phyloP scores from a whole-genome alignment of 2,797 vertebrate genomes.

The Myiotriccus ornatus region DNA sequence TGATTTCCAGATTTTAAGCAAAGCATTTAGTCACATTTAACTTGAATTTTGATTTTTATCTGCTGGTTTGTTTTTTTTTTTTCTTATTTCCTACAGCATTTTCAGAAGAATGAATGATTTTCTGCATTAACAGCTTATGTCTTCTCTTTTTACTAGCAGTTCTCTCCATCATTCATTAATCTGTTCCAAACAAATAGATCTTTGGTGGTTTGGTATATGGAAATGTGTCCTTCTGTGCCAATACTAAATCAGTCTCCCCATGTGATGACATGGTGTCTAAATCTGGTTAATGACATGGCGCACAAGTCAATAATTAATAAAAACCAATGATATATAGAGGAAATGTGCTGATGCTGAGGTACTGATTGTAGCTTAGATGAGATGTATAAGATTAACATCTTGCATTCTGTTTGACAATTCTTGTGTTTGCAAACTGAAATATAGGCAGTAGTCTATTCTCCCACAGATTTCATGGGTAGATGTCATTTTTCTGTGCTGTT shows the following conservation, averaged over 20 bases:
- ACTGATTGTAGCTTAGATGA: neutral
- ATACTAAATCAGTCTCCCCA: neutral
- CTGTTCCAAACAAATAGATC: neutral
- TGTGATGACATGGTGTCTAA: neutral
- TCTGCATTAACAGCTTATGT: neutral
- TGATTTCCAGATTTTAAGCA: neutral
- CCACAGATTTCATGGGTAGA: neutral
- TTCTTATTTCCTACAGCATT: neutral
- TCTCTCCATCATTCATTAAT: neutral
- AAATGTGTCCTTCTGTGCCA: neutral
- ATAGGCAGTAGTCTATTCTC: neutral
- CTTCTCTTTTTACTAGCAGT: neutral
- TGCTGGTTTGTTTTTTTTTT: neutral
- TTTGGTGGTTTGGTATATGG: neutral
- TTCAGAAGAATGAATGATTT: neutral
- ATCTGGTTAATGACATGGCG: neutral
- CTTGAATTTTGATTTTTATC: neutral
- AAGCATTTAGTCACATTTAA: neutral
- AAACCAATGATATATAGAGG: neutral
- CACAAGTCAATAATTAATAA: neutral
- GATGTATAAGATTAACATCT: neutral
- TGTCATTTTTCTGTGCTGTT: neutral
- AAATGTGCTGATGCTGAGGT: neutral
- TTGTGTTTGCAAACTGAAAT: neutral
- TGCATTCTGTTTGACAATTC: neutral